phyloP scores from a whole-genome alignment of 1,140 invertebrate species.

The Psilanteris sp. region DNA sequence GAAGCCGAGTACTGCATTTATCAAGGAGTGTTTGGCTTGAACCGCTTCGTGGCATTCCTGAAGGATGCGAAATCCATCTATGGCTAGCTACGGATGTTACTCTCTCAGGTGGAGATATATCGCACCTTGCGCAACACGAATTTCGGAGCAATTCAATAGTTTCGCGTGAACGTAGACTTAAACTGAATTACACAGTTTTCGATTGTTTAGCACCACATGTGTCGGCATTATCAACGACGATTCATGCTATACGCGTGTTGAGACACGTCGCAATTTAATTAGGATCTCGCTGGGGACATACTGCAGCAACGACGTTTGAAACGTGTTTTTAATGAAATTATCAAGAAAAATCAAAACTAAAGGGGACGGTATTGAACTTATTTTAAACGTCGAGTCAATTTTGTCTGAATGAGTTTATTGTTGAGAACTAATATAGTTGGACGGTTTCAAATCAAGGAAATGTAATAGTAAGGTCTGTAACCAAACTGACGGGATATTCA shows the following conservation, averaged over 20 bases:
- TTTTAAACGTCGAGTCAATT: too few species aligned
- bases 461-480: too few species aligned
- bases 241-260: constrained; percentile 40
- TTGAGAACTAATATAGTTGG: too few species aligned
- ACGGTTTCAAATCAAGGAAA: too few species aligned
- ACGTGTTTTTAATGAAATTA: constrained; percentile 4
- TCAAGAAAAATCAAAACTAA: too few species aligned
- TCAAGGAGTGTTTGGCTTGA: constrained; percentile 24
- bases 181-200: constrained; percentile 56
- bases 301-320: not conserved
- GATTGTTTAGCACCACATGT: constrained; percentile 43
- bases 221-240: constrained; percentile 46
- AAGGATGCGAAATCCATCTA: constrained; percentile 59
- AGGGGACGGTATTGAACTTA: too few species aligned
- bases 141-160: constrained; percentile 54
- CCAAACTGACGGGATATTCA: too few species aligned
- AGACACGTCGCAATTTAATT: constrained; percentile 30
- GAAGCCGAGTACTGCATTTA: constrained; percentile 5
- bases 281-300: constrained; percentile 2
- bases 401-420: too few species aligned
- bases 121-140: constrained; percentile 43
- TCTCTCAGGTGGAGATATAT: constrained; percentile 23
- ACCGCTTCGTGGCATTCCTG: constrained; percentile 55
- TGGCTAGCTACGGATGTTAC: constrained; percentile 40
- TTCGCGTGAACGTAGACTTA: constrained; percentile 24